A percentile compares a stretch with the other conserved stretches of the same genome.
Evolutionary conservation across 2,797 vertebrate species (phyloP).

Genomic region (Tamandua tetradactyla): DNA sequence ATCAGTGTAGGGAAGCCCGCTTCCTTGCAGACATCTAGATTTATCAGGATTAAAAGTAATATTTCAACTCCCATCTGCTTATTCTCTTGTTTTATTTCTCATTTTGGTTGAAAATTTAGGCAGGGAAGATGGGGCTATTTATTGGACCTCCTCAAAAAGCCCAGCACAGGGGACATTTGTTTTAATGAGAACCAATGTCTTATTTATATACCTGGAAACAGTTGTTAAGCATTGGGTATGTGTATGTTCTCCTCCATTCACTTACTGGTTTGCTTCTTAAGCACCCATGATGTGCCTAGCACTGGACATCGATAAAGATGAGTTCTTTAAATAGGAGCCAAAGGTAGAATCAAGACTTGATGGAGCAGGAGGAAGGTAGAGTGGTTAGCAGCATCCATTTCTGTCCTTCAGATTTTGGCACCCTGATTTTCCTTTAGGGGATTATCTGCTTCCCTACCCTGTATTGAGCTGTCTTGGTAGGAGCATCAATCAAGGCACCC

Average conservation of each 20-base stretch:
- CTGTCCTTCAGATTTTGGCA: neutral
- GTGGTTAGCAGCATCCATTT: neutral
- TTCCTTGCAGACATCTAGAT: neutral
- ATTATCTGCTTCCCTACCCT: no score
- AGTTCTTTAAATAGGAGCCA: neutral
- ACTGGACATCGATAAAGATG: neutral
- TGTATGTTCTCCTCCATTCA: neutral
- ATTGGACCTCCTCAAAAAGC: no score
- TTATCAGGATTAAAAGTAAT: no score
- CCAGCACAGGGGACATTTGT: neutral
- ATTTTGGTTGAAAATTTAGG: fast-evolving
- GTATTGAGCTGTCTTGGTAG: neutral
- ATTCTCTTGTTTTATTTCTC: neutral
- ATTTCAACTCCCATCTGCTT: no score
- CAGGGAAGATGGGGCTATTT: neutral
- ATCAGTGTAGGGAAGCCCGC: neutral
- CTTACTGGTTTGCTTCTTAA: neutral
- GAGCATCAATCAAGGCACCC: neutral
- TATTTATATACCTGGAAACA: neutral
- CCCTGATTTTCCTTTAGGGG: neutral
- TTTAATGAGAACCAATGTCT: neutral
- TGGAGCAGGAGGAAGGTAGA: neutral
- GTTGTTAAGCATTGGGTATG: no score
- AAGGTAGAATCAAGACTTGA: neutral
- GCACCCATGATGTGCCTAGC: neutral